These are phyloP conservation scores for Rhingia campestris DNA, from an alignment of 2,888 invertebrate species.

Conservation along the genomic window DNA sequence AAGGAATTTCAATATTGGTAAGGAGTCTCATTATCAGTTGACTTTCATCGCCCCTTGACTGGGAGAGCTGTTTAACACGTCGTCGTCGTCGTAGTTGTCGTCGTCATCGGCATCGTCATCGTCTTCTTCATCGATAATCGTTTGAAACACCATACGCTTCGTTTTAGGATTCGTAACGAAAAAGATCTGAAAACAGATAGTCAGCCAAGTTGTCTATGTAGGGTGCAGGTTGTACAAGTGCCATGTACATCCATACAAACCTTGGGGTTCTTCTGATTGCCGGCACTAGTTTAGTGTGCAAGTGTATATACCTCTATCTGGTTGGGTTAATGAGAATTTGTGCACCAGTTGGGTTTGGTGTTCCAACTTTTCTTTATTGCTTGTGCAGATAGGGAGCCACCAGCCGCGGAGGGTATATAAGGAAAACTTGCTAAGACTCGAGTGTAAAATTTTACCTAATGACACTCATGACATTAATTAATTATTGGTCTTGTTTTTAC, in stretches of 20 bases:
- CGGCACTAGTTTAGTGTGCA: constrained; percentile 20
- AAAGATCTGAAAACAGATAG: constrained; percentile 50
- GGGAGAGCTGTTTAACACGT: constrained; percentile 53
- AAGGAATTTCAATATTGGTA: constrained; percentile 60
- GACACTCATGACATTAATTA: constrained; percentile 64
- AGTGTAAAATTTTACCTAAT: constrained; percentile 43
- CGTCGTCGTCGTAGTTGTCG: constrained; percentile 11
- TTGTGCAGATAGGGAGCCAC: constrained; percentile 8
- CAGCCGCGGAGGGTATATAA: not conserved
- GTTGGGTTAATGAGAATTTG: constrained; percentile 60
- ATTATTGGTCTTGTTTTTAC: constrained; percentile 49
- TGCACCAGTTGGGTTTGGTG: constrained; percentile 34
- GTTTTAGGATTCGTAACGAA: constrained; percentile 40
- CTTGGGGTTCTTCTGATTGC: constrained; percentile 12
- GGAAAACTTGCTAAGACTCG: constrained; percentile 4
- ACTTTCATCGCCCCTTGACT: constrained; percentile 47
- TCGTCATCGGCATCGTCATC: constrained; percentile 36
- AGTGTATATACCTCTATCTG: constrained; percentile 4
- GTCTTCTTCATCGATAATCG: constrained; percentile 59
- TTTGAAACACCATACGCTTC: constrained; percentile 47
- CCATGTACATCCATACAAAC: not conserved
- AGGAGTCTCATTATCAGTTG: constrained; percentile 51
- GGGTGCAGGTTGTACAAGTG: constrained; percentile 4
- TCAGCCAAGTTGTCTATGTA: constrained; percentile 38
- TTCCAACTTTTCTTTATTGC: constrained; percentile 32